Evolutionary conservation across 2,888 invertebrate species (phyloP).

Genomic region (Agonopterix arenella): DNA sequence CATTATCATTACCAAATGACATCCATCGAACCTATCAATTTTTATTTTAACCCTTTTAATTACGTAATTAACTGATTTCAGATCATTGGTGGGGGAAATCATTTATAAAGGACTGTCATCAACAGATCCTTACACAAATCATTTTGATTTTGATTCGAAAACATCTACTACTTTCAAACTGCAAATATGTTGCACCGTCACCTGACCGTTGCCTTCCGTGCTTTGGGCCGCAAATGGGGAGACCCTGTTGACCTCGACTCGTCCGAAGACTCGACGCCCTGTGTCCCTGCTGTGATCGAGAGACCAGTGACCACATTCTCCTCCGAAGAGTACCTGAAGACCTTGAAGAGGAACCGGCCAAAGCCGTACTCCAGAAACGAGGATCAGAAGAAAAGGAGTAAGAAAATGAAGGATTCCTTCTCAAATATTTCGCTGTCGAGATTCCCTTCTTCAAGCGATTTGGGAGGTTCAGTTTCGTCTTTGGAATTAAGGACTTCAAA

Average conservation of each 20-base stretch:
- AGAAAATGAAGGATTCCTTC: slow-evolving; percentile 24
- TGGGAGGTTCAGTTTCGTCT: slow-evolving; percentile 14
- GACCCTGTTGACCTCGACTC: slow-evolving; percentile 38
- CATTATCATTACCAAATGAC: too few relatives aligned
- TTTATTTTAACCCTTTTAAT: background rate
- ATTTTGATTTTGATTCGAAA: background rate
- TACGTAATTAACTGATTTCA: background rate
- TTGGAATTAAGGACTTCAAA: background rate
- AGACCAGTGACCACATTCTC: slow-evolving; percentile 38
- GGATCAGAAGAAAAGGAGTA: slow-evolving; percentile 14
- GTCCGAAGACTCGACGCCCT: slow-evolving; percentile 21
- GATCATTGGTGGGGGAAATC: background rate
- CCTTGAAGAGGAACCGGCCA: slow-evolving; percentile 20
- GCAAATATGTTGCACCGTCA: slow-evolving; percentile 46
- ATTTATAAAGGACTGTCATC: background rate
- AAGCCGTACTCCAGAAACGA: slow-evolving; percentile 27
- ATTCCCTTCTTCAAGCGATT: slow-evolving; percentile 21
- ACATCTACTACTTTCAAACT: background rate
- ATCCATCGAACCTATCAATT: too few relatives aligned
- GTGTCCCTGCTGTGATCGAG: slow-evolving; percentile 35
- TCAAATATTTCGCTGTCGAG: slow-evolving; percentile 34
- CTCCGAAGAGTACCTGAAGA: slow-evolving; percentile 40
- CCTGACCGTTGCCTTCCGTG: slow-evolving; percentile 41
- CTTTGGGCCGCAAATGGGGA: slow-evolving; percentile 50
- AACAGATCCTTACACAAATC: background rate